phyloP scores from a whole-genome alignment of 1,140 invertebrate genomes.

The Proctacanthus coquilletti region DNA sequence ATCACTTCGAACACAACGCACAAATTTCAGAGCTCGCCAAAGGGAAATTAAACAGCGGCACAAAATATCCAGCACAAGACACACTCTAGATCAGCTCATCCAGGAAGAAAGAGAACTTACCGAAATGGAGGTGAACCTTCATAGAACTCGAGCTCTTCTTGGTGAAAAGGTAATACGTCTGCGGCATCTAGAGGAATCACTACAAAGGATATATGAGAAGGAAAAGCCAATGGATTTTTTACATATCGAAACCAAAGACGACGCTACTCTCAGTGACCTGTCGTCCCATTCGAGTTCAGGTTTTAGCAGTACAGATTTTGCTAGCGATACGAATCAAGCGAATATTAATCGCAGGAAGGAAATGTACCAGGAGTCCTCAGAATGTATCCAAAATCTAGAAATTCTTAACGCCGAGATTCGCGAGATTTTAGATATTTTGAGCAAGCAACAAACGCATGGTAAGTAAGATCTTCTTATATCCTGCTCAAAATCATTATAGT shows the following conservation, averaged over 20 bases:
- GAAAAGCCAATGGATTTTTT: conserved; percentile 30
- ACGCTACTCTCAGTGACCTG: conserved; percentile 44
- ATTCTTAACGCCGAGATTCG: conserved; percentile 54
- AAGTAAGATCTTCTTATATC: conserved; percentile 2
- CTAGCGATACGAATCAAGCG: conserved; percentile 33
- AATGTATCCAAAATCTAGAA: conserved; percentile 52
- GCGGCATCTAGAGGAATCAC: conserved; percentile 55
- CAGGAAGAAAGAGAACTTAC: conserved; percentile 62
- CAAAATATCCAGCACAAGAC: conserved; percentile 27
- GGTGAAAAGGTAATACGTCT: conserved; percentile 66
- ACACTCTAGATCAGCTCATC: conserved; percentile 42
- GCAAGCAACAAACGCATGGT: conserved; percentile 35
- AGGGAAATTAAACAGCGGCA: conserved; percentile 22
- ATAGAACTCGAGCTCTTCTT: conserved; percentile 55
- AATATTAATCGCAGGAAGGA: conserved; percentile 17
- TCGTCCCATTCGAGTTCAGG: conserved; percentile 50
- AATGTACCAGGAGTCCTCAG: conserved; percentile 42
- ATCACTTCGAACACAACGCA: conserved; percentile 36
- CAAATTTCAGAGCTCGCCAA: conserved; percentile 20
- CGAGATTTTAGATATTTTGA: conserved; percentile 51
- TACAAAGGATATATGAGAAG: conserved; percentile 40
- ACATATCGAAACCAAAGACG: conserved; percentile 30
- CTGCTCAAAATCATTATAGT: neutral
- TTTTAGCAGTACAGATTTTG: conserved; percentile 51
- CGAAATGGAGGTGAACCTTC: conserved; percentile 62